phyloP scores from a whole-genome alignment of 2,888 invertebrate genomes.

The Abrostola tripartita region DNA sequence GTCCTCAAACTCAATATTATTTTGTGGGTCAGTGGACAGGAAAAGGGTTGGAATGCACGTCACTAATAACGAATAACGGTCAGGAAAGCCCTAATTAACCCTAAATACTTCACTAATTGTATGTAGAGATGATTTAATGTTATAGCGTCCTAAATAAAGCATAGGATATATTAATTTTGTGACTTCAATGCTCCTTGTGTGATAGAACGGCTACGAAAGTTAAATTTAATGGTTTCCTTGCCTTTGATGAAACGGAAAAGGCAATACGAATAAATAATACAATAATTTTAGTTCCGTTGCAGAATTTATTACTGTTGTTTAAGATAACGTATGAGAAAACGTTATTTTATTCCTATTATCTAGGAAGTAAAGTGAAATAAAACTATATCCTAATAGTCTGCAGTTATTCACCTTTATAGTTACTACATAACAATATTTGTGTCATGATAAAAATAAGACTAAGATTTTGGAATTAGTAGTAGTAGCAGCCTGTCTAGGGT shows the following conservation, averaged over 20 bases:
- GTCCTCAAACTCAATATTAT: no score
- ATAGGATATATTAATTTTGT: slow-evolving; percentile 19
- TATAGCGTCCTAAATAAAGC: background rate
- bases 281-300: slow-evolving; percentile 15
- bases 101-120: background rate
- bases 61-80: background rate
- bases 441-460: no score
- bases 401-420: no score
- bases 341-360: background rate
- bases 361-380: background rate
- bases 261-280: slow-evolving; percentile 14
- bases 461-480: no score
- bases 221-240: slow-evolving; percentile 43
- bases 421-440: no score
- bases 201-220: slow-evolving; percentile 8
- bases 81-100: background rate
- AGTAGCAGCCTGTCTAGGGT: no score
- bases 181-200: slow-evolving; percentile 12
- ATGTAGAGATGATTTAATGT: background rate
- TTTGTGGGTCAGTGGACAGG: no score
- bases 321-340: background rate
- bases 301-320: background rate
- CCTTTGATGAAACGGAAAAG: slow-evolving; percentile 26
- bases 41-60: no score
- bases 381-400: no score